Evolutionary conservation across 2,888 invertebrate species (phyloP).

Genomic region (Chaetogeoica ovagalla): DNA sequence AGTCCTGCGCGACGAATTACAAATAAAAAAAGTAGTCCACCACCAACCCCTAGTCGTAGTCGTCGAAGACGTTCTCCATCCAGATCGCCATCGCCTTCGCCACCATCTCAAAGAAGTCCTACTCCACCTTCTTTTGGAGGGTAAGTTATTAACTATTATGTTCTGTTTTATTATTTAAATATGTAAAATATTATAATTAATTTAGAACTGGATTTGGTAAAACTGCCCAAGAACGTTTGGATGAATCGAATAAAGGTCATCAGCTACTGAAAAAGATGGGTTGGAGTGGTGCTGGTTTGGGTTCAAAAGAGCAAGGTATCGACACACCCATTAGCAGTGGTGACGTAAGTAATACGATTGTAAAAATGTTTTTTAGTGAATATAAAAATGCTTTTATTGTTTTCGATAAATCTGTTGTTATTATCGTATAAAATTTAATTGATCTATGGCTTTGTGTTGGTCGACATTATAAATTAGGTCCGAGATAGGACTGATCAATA

Average conservation of each 20-base stretch:
- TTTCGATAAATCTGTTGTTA: constrained; percentile 28
- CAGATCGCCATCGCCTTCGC: constrained; percentile 63
- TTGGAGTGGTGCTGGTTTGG: constrained; percentile 93
- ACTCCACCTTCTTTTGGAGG: constrained; percentile 74
- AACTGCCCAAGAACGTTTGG: constrained; percentile 68
- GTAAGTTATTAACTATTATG: constrained; percentile 62
- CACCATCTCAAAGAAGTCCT: constrained; percentile 61
- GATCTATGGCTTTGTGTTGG: constrained; percentile 55
- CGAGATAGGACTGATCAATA: constrained; percentile 91
- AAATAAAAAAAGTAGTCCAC: constrained; percentile 54
- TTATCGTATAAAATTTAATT: constrained; percentile 35
- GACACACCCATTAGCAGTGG: constrained; percentile 92
- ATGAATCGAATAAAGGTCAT: constrained; percentile 93
- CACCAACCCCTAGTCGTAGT: constrained; percentile 57
- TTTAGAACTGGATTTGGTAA: constrained; percentile 60
- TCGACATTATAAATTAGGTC: constrained; percentile 58
- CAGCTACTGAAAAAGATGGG: constrained; percentile 98
- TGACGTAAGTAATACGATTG: constrained; percentile 64
- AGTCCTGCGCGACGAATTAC: constrained; percentile 56
- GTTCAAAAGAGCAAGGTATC: constrained; percentile 93
- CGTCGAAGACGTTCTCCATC: constrained; percentile 61
- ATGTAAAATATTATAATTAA: constrained; percentile 15
- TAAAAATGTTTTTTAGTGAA: constrained; percentile 34
- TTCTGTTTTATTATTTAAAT: constrained; percentile 29
- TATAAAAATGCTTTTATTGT: constrained; percentile 37